Evolutionary conservation across 2,888 invertebrate species (phyloP).

Genomic region (Trypoxylon attenuatum): DNA sequence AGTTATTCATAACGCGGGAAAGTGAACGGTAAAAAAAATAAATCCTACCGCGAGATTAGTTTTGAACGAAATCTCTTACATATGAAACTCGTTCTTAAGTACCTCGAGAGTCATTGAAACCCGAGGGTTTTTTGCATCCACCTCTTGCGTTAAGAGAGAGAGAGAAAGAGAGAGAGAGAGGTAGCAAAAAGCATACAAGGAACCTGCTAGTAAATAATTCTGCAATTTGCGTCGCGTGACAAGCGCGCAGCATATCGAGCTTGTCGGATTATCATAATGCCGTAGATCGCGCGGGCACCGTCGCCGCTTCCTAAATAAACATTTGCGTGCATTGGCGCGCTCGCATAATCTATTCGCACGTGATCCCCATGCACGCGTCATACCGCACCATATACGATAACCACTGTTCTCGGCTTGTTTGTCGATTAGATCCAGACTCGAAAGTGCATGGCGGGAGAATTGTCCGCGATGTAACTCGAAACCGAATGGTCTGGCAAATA

Average conservation of each 20-base stretch:
- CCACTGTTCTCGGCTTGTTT: slow-evolving; percentile 42
- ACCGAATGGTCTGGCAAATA: slow-evolving; percentile 4
- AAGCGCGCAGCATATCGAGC: slow-evolving; percentile 7
- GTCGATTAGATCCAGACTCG: slow-evolving; percentile 47
- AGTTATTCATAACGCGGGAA: too few relatives aligned
- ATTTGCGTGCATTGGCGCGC: slow-evolving; percentile 33
- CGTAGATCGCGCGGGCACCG: slow-evolving; percentile 37
- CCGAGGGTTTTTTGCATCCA: too few relatives aligned
- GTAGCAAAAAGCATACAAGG: slow-evolving; percentile 17
- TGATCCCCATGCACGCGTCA: slow-evolving; percentile 35
- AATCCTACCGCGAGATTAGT: too few relatives aligned
- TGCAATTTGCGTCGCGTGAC: slow-evolving; percentile 31
- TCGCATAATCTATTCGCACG: slow-evolving; percentile 52
- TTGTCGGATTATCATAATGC: slow-evolving; percentile 45
- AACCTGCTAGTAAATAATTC: slow-evolving; percentile 12
- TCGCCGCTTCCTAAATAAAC: slow-evolving; percentile 50
- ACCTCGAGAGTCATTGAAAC: too few relatives aligned
- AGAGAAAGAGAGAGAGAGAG: slow-evolving; percentile 3
- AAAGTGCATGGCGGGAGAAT: slow-evolving; percentile 32
- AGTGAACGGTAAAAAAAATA: too few relatives aligned
- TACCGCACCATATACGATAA: not conserved
- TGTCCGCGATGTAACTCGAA: slow-evolving; percentile 15
- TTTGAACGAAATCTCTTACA: too few relatives aligned
- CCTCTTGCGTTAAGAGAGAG: too few relatives aligned
- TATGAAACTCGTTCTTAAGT: too few relatives aligned